Evolutionary conservation across 2,888 invertebrate species (phyloP), one percentile per base, ranked within the genome.

Genomic region (Chorisops tibialis): DNA sequence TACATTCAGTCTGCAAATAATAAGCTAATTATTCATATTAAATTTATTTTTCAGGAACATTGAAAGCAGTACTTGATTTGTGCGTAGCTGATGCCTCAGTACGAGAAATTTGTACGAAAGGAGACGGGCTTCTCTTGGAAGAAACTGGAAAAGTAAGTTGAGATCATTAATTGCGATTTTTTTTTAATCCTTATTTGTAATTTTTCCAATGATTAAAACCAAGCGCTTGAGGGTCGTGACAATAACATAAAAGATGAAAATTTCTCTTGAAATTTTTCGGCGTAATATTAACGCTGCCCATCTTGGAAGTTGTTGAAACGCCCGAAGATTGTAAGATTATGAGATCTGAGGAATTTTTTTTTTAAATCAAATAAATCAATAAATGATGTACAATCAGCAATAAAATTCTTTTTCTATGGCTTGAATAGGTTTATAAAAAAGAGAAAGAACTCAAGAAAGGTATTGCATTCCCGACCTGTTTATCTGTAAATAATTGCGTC

Each of bases 381-480:
- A n/a, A n/a, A n/a, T n/a, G n/a, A n/a, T n/a, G n/a, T n/a, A n/a
- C 9, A 41, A 21, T 52, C n/a, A 22, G 35, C 16, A 14, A 18
- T 45, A 14, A 14, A 22, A 16, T 62, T 60, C n/a, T n/a, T n/a
- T n/a, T n/a, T n/a, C n/a, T n/a, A n/a, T n/a, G n/a, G n/a, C n/a
- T n/a, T n/a, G n/a, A n/a, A 62, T 47, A 78, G 79, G 77, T 79
- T 66, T 98, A 96, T 81, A 98, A 98, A 81, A 98, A 96, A 75
- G 96, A 98, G 75, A 99, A 98, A 76, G 96, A 97, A 69, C 84
- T 97, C 71, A 96, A 95, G 78, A 98, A 98, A 81, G 97, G 96
- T 70, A 93, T 98, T 74, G 97, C 99, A 41, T 99, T 99, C 80
- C 99, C 99, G 60, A 98, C 98, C 64, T 99, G 98, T 81, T 86